A percentile compares a stretch with the other conserved stretches of the same genome.
phyloP scores from a whole-genome alignment of 2,797 vertebrate species.

The Spizella passerina region DNA sequence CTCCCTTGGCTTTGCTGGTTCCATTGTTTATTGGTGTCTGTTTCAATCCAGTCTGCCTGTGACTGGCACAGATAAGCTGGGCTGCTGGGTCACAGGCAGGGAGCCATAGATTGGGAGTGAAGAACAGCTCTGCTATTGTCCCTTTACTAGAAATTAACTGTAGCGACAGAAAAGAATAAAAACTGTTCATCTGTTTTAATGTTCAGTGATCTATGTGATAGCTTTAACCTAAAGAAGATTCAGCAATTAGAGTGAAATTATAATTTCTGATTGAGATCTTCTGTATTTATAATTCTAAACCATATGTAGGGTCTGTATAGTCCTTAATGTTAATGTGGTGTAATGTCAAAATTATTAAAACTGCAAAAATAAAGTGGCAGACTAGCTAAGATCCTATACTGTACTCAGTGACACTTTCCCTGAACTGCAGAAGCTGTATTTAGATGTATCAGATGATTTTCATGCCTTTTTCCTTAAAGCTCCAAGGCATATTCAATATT shows the following conservation, averaged over 20 bases:
- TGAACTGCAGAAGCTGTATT: neutral
- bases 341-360: neutral
- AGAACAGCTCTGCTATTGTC: constrained; percentile 8
- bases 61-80: constrained; percentile 39
- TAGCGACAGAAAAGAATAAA: neutral
- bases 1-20: neutral
- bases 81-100: neutral
- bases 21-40: constrained; percentile 4
- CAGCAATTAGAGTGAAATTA: neutral
- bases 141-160: neutral
- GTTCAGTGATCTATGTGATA: neutral
- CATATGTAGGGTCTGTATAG: neutral
- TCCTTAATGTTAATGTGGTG: neutral
- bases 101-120: neutral
- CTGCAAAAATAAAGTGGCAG: neutral
- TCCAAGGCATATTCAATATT: neutral
- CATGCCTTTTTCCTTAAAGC: neutral
- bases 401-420: neutral
- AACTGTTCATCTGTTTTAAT: neutral
- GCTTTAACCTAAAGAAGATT: neutral
- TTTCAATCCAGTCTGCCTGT: neutral
- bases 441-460: neutral
- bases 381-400: neutral
- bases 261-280: neutral
- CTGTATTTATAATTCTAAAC: neutral